Base-by-base conservation (phyloP, 1,140 invertebrate species). In the Acyrthosiphon pisum region DNA sequence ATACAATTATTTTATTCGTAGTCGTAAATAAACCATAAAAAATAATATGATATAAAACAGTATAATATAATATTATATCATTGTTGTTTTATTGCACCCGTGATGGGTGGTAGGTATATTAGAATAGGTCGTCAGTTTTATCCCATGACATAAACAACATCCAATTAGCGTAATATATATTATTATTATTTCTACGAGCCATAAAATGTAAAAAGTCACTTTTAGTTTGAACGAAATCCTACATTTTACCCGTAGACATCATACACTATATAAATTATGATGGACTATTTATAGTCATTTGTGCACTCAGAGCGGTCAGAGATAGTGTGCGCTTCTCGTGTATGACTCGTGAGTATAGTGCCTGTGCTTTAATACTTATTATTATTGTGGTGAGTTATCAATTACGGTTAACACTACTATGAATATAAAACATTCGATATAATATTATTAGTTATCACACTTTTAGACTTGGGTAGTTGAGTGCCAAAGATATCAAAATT, bases 11-110 rank as follows among this genome's bases (percentile, higher is more conserved):
- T 83, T 83, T 83, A 83, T 83, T 41, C 30, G 8, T 37, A 23
- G 81, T 83, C n/a, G 22, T 83, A 83, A 83, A 83, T 83, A 41
- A 41, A 41, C 81, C 23, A 83, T 83, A 83, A 83, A 81, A 83
- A 83, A 83, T 76, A n/a, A 76, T 76, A 76, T 18, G 60, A 76
- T 76, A 76, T 76, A 76, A 76, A 76, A 76, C 18, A 76, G 60
- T 6, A n/a, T n/a, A 6, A n/a, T 30, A 30, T 18, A 14, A 9
- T 60, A 68, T 68, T 18, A n/a, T 68, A 68, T n/a, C n/a, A 76
- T 76, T n/a, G 60, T 76, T 14, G 60, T 76, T 76, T 76, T 76
- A 76, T 76, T n/a, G 60, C 30, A n/a, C 60, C 30, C 60, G 60
- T n/a, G 60, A 76, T 76, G 60, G 60, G 30, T n/a, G 50, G 50